These are phyloP conservation scores for Argynnis bischoffii DNA, from an alignment of 2,888 invertebrate species.

Conservation along the genomic window DNA sequence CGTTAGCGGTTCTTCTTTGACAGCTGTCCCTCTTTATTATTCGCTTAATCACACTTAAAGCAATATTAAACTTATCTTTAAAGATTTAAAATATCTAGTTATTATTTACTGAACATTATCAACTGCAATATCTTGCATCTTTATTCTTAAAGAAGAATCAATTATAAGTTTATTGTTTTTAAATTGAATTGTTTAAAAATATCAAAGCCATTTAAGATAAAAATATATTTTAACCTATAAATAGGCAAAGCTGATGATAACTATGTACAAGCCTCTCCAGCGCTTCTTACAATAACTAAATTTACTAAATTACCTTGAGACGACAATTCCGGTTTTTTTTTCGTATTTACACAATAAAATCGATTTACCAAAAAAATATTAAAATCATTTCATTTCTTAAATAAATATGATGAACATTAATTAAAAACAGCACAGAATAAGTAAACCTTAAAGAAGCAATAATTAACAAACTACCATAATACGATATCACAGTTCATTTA, in stretches of 20 bases:
- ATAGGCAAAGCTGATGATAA: constrained; percentile 54
- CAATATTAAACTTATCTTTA: no score
- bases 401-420: constrained; percentile 43
- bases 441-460: constrained; percentile 65
- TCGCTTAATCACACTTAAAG: not conserved
- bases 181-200: not conserved
- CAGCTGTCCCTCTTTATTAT: not conserved
- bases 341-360: constrained; percentile 64
- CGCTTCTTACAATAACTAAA: constrained; percentile 51
- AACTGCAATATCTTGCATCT: not conserved
- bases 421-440: constrained; percentile 47
- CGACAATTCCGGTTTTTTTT: constrained; percentile 74
- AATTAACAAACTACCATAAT: constrained; percentile 75
- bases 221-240: constrained; percentile 18
- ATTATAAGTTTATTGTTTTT: not conserved
- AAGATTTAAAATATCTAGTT: not conserved
- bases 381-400: constrained; percentile 42
- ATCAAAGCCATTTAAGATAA: not conserved
- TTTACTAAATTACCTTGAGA: constrained; percentile 54
- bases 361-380: constrained; percentile 47
- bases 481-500: constrained; percentile 82
- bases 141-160: not conserved
- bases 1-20: constrained; percentile 18
- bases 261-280: constrained; percentile 73
- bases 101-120: not conserved